Percentiles rank a stretch among this genome's conserved stretches.
Evolutionary conservation across 2,113 vertebrate species (phyloP).

Genomic region (Cyrtonyx montezumae): DNA sequence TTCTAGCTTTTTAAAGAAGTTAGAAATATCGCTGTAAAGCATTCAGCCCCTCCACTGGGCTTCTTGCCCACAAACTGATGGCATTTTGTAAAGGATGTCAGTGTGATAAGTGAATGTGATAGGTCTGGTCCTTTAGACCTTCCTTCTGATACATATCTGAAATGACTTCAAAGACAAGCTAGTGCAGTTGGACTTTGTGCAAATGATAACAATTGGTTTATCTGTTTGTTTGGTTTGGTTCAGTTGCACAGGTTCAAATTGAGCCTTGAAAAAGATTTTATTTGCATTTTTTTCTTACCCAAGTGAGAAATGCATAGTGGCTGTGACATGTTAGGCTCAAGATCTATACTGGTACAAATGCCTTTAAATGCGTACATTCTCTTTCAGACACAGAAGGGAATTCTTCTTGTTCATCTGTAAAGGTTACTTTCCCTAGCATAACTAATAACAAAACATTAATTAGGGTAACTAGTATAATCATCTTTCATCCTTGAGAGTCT

Average conservation of each 20-base stretch:
- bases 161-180: not conserved
- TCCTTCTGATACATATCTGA: not conserved
- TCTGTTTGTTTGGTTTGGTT: not conserved
- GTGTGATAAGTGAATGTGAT: not conserved
- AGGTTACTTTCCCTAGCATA: not conserved
- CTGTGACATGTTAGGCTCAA: not conserved
- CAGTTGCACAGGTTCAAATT: not conserved
- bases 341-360: not conserved
- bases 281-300: not conserved
- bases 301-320: not conserved
- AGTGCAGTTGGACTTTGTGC: not conserved
- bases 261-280: not conserved
- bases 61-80: not conserved
- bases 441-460: slow-evolving; percentile 49
- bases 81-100: not conserved
- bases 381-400: not conserved
- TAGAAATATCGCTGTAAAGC: not conserved
- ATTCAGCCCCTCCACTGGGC: not conserved
- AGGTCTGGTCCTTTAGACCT: not conserved
- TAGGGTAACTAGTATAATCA: slow-evolving; percentile 31
- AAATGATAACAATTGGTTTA: not conserved
- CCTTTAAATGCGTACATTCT: not conserved
- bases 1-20: not conserved
- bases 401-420: not conserved
- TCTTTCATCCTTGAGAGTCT: not conserved